phyloP scores from a whole-genome alignment of 2,888 invertebrate species.

The Ormyrus thymus region DNA sequence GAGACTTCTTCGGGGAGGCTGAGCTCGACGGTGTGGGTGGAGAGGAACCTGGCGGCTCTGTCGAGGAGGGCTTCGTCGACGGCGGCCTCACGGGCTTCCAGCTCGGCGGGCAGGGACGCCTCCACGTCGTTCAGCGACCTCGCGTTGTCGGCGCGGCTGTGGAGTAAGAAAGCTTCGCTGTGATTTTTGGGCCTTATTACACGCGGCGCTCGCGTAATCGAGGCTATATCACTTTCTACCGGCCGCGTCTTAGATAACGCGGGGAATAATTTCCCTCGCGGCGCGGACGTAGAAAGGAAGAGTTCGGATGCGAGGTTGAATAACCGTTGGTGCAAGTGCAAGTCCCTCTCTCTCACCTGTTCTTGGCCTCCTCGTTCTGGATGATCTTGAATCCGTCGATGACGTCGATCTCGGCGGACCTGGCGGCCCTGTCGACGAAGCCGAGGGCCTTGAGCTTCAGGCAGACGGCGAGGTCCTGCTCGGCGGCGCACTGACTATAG shows the following conservation, averaged over 20 bases:
- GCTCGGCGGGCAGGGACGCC: constrained; percentile 81
- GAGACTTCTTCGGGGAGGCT: constrained; percentile 87
- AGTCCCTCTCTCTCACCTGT: constrained; percentile 65
- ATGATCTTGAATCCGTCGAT: constrained; percentile 75
- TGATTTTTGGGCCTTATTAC: constrained; percentile 25
- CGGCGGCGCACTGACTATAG: constrained; percentile 78
- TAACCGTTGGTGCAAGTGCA: not conserved
- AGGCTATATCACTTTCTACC: constrained; percentile 20
- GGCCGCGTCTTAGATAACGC: constrained; percentile 42
- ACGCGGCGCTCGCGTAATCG: constrained; percentile 27
- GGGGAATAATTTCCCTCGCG: not conserved
- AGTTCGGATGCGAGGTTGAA: constrained; percentile 6
- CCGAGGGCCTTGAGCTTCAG: constrained; percentile 87
- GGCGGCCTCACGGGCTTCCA: constrained; percentile 83
- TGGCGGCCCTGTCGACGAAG: constrained; percentile 84
- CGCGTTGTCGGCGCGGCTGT: constrained; percentile 75
- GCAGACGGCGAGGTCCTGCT: constrained; percentile 83
- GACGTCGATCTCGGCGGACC: constrained; percentile 76
- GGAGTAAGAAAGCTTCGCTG: constrained; percentile 1
- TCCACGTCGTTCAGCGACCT: constrained; percentile 80
- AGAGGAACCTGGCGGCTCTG: constrained; percentile 84
- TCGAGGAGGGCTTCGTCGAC: constrained; percentile 85
- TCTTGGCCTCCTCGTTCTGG: constrained; percentile 74
- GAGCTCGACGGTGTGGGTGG: constrained; percentile 87
- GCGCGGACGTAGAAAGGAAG: constrained; percentile 11